A percentile compares a stretch with the other conserved stretches of the same genome.
Conservation (phyloP, 64 coral and sea anemone species). For the Cladopsammia gracilis region DNA sequence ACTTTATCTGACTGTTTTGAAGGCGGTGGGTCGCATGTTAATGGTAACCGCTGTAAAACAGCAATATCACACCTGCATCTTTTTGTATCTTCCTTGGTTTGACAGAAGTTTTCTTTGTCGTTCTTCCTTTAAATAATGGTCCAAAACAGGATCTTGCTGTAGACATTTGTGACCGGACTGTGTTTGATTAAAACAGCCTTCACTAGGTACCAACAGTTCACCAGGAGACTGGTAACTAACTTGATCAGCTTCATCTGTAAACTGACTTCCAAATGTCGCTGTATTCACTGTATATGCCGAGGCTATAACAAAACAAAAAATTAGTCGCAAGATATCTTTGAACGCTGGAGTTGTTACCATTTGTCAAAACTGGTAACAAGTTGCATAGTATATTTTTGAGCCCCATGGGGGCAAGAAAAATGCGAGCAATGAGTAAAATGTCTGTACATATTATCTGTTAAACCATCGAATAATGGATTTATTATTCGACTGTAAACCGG, state of each 20-base stretch:
- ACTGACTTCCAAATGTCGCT: background rate
- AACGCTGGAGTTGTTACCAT: too few species aligned
- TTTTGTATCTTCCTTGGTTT: background rate
- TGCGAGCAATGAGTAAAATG: too few species aligned
- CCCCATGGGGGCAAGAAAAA: too few species aligned
- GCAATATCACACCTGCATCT: slow-evolving; percentile 11
- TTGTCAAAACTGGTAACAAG: too few species aligned
- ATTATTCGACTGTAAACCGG: too few species aligned
- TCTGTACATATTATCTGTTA: too few species aligned
- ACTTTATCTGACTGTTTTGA: too few species aligned
- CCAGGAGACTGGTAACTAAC: background rate
- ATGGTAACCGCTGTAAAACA: background rate
- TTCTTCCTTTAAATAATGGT: slow-evolving; percentile 14
- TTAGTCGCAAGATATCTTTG: background rate
- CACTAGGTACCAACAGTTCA: background rate
- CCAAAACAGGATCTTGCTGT: background rate
- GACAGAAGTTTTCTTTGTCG: background rate
- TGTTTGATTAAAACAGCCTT: background rate
- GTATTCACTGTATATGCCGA: background rate
- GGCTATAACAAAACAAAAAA: background rate
- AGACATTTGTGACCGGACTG: background rate
- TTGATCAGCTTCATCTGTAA: background rate
- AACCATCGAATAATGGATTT: too few species aligned
- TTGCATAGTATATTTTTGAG: too few species aligned
- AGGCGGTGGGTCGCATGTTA: background rate